Evolutionary conservation across 2,113 vertebrate species (phyloP).

Genomic region (Mungos mungo): DNA sequence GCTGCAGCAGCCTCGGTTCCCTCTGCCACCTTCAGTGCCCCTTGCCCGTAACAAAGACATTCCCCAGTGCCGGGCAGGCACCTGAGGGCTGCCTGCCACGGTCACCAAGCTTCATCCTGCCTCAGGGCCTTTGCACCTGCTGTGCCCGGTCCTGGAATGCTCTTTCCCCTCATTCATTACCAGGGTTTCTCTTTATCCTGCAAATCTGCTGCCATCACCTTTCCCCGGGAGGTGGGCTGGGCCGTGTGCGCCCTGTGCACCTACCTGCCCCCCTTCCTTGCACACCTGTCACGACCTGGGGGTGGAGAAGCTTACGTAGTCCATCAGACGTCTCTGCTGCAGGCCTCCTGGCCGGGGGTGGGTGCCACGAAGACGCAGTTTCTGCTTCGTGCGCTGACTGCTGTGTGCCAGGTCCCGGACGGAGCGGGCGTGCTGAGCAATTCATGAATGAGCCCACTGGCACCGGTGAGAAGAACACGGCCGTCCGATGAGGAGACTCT

Average conservation of each 20-base stretch:
- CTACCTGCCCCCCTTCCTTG: not conserved
- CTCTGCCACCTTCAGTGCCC: too few species aligned
- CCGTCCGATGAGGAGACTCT: too few species aligned
- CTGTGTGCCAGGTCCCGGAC: not conserved
- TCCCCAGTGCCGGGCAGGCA: too few species aligned
- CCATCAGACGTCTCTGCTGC: too few species aligned
- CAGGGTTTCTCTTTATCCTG: too few species aligned
- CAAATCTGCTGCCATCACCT: not conserved
- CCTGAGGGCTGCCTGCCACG: too few species aligned
- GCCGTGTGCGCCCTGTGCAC: fast-evolving
- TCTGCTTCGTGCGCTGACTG: not conserved
- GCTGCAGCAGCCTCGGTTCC: not conserved
- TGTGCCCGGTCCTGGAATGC: not conserved
- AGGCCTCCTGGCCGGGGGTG: not conserved
- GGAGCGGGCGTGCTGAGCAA: fast-evolving
- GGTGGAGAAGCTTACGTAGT: too few species aligned
- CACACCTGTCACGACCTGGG: not conserved
- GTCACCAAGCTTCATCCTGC: not conserved
- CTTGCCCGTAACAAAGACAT: too few species aligned
- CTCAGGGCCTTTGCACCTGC: not conserved
- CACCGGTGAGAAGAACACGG: not conserved
- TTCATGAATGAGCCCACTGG: too few species aligned
- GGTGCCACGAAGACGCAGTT: not conserved
- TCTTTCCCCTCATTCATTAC: too few species aligned
- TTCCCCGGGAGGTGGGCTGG: not conserved